A percentile compares a stretch with the other conserved stretches of the same genome.
These are phyloP conservation scores for Pelagia noctiluca DNA, from an alignment of 30 jellyfish, hydroid and myxozoan species.

Conservation along the genomic window DNA sequence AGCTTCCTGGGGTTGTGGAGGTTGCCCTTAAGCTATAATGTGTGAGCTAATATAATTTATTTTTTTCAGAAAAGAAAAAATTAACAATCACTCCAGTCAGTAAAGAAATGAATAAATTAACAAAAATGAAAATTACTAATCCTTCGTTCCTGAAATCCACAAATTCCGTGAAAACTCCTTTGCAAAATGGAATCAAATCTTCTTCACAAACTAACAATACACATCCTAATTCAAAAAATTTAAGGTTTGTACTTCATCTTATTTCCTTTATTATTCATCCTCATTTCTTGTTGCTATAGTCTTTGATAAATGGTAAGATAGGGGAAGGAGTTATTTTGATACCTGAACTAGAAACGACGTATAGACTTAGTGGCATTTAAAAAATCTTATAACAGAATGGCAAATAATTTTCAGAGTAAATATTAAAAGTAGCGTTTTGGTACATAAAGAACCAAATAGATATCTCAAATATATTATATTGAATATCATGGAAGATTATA, in stretches of 20 bases:
- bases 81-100: constrained; percentile 33
- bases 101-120: constrained; percentile 28
- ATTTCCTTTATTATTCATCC: neutral
- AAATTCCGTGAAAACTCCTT: constrained; percentile 19
- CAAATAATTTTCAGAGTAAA: no score
- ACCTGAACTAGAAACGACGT: no score
- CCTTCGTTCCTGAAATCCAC: constrained; percentile 25
- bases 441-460: no score
- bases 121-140: constrained; percentile 36
- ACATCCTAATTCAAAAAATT: constrained; percentile 32
- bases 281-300: neutral
- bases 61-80: constrained; percentile 51
- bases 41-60: neutral
- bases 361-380: no score
- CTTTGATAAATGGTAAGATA: neutral
- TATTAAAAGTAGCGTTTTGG: no score
- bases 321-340: no score
- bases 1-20: no score
- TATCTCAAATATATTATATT: no score
- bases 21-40: neutral
- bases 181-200: constrained; percentile 32
- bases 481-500: no score
- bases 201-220: constrained; percentile 2
- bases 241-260: constrained; percentile 19
- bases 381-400: no score